Evolutionary conservation across 1,140 invertebrate species (phyloP).

Genomic region (Zaprionus taronus): DNA sequence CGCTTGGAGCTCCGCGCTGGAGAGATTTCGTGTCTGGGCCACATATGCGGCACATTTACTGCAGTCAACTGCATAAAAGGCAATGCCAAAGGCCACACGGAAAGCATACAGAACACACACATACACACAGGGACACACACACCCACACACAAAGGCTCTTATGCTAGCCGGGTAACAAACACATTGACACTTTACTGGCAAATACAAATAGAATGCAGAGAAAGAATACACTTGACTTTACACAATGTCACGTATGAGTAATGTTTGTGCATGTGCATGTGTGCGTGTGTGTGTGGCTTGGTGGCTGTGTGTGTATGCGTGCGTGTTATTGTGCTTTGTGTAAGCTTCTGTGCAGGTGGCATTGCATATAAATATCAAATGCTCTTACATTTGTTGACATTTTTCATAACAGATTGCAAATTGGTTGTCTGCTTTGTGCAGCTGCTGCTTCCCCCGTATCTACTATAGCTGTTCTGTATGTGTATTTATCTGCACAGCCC

Average conservation of each 20-base stretch:
- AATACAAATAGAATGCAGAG: conserved; percentile 33
- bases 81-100: conserved; percentile 49
- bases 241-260: conserved; percentile 15
- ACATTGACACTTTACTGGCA: conserved; percentile 25
- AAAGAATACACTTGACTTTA: conserved; percentile 42
- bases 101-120: conserved; percentile 42
- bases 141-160: conserved; percentile 22
- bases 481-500: conserved; percentile 5
- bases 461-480: background rate
- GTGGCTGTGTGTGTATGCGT: background rate
- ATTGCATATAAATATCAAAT: conserved; percentile 69
- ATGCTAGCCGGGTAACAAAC: conserved; percentile 6
- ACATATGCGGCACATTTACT: conserved; percentile 69
- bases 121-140: conserved; percentile 44
- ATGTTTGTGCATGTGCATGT: conserved; percentile 10
- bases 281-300: conserved; percentile 4
- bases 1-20: background rate
- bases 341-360: conserved; percentile 44
- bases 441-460: conserved; percentile 42
- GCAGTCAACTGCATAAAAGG: conserved; percentile 46
- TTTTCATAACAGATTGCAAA: conserved; percentile 79
- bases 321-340: background rate
- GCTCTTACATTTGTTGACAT: conserved; percentile 59
- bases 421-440: conserved; percentile 63
- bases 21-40: conserved; percentile 23